Conservation (phyloP, 2,113 vertebrate species). For the Pelodiscus sinensis region DNA sequence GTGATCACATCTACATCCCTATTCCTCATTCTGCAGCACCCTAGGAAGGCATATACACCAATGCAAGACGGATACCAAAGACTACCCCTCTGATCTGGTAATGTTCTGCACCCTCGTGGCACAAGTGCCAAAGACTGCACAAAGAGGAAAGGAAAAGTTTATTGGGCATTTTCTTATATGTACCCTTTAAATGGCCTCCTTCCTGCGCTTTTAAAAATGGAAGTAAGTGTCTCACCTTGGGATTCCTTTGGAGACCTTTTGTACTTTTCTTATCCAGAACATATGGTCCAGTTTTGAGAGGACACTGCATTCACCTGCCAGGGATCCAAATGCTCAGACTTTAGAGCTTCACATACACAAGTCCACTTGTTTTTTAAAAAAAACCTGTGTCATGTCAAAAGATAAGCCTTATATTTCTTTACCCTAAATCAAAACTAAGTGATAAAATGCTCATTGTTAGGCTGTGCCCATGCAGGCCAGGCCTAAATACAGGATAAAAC, state of each 20-base stretch:
- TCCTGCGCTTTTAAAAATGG: not conserved
- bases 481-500: not conserved
- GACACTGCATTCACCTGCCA: not conserved
- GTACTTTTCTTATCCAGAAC: not conserved
- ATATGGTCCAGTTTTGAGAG: not conserved
- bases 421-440: no score
- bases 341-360: not conserved
- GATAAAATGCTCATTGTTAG: no score
- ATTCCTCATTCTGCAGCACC: not conserved
- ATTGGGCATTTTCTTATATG: not conserved
- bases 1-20: fast-evolving
- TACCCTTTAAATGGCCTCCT: not conserved
- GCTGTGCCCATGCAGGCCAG: not conserved
- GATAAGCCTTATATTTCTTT: no score
- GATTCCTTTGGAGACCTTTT: not conserved
- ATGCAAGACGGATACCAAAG: not conserved
- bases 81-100: not conserved
- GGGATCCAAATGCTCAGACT: not conserved
- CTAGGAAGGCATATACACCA: not conserved
- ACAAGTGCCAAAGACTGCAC: not conserved
- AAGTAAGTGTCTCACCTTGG: not conserved
- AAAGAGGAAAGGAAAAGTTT: not conserved
- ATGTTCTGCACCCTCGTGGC: not conserved
- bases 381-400: no score
- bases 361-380: no score